Evolutionary conservation across 1,140 invertebrate species (phyloP).

Genomic region (Zaprionus africanus): DNA sequence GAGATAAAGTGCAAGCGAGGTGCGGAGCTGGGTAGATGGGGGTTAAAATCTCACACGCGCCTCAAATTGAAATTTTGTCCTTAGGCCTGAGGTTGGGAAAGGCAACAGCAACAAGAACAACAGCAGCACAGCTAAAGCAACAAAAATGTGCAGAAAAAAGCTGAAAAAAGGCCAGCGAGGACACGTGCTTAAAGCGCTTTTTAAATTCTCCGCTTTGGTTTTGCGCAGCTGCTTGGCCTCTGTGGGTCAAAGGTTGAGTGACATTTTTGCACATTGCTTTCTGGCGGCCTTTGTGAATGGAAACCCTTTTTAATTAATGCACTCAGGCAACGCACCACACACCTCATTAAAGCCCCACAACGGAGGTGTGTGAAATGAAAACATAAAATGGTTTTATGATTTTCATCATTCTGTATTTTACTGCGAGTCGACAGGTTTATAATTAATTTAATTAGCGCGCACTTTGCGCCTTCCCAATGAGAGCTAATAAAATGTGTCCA

Average conservation of each 20-base stretch:
- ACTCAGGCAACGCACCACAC: slow-evolving; percentile 38
- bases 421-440: slow-evolving; percentile 34
- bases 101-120: slow-evolving; percentile 27
- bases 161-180: slow-evolving; percentile 39
- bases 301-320: slow-evolving; percentile 81
- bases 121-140: no score
- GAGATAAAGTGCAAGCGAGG: neutral
- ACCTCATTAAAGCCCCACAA: slow-evolving; percentile 74
- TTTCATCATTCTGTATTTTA: slow-evolving; percentile 45
- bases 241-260: slow-evolving; percentile 64
- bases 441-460: slow-evolving; percentile 51
- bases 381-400: slow-evolving; percentile 73
- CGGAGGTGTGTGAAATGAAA: slow-evolving; percentile 48
- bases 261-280: slow-evolving; percentile 49
- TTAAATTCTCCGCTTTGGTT: slow-evolving; percentile 51
- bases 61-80: slow-evolving; percentile 69
- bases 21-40: neutral
- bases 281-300: slow-evolving; percentile 16
- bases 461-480: slow-evolving; percentile 8
- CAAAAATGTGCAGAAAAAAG: slow-evolving; percentile 8
- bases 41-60: slow-evolving; percentile 41
- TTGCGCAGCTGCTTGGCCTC: slow-evolving; percentile 7
- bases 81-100: slow-evolving; percentile 51
- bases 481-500: slow-evolving; percentile 47
- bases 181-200: slow-evolving; percentile 70